Base-by-base conservation (phyloP, 2,113 vertebrate species). In the Epinephelus fuscoguttatus region DNA sequence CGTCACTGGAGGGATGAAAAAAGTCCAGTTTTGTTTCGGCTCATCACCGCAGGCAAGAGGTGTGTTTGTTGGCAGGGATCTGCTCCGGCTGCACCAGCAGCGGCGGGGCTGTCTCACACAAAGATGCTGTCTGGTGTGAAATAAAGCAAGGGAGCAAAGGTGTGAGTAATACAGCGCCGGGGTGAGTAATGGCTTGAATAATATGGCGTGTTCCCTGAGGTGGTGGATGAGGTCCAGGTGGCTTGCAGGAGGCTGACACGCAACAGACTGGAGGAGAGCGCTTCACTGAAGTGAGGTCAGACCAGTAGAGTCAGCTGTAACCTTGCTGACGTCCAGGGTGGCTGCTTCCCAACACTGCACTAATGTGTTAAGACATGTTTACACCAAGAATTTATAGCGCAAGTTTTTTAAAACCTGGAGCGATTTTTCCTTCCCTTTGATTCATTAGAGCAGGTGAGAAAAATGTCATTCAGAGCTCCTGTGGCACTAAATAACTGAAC, bases 81-180 rank as follows among this genome's bases (percentile, higher is more conserved):
- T 52, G 17, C 33, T 21, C 30, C 69, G 78, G 57, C 84, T 75
- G 78, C n/a, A 1, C 7, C 13, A 42, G 71, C 12, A 2, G 56
- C 33, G 55, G 27, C 2, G 10, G 23, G 47, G 37, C 27, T 1
- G 4, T 71, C 63, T 82, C 50, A 33, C 49, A 80, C 47, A 45
- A 37, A 87, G 56, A 52, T 56, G 47, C 76, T 77, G 59, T 75
- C 12, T 30, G 37, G 33, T 12, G 47, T 73, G 5, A 61, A 59
- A 47, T 6, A 37, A 33, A 67, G 68, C 14, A 2, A 70, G 47
- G 50, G 49, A 63, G 70, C 53, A 42, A 85, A 84, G 72, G 75
- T 49, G 61, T 91, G 89, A 87, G 86, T 91, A 90, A 93, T 82
- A 64, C 71, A 30, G 76, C 27, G 42, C 66, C 15, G 21, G 3